Conservation (phyloP, 2,888 invertebrate genomes). For the Mycalesis mineus region DNA sequence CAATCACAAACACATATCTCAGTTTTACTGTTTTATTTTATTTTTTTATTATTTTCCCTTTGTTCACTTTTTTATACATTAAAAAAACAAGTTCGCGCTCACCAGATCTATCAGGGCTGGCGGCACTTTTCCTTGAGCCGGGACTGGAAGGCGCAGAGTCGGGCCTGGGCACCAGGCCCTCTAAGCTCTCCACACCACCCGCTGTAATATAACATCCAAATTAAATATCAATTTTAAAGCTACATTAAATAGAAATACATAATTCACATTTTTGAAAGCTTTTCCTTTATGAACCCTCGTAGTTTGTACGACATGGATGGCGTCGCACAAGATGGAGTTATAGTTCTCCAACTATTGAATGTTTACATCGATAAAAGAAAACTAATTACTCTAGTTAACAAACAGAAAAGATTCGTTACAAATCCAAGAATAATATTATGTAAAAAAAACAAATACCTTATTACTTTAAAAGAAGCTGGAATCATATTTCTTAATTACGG, state of each 20-base stretch:
- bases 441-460: too few relatives aligned
- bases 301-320: too few relatives aligned
- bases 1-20: neutral
- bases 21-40: too few relatives aligned
- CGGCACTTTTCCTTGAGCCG: constrained; percentile 51
- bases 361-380: neutral
- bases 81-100: constrained; percentile 28
- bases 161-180: constrained; percentile 45
- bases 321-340: neutral
- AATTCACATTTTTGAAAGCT: too few relatives aligned
- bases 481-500: too few relatives aligned
- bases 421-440: neutral
- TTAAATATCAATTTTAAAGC: too few relatives aligned
- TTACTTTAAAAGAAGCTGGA: too few relatives aligned
- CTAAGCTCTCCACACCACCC: constrained; percentile 59
- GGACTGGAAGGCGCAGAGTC: constrained; percentile 56
- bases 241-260: too few relatives aligned
- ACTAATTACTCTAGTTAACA: neutral
- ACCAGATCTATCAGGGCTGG: constrained; percentile 61
- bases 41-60: too few relatives aligned
- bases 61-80: too few relatives aligned
- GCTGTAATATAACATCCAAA: constrained; percentile 42
- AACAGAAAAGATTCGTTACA: neutral
- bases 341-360: neutral
- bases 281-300: too few relatives aligned